Conservation (phyloP, 2,888 invertebrate species). For the Amphipyra berbera region DNA sequence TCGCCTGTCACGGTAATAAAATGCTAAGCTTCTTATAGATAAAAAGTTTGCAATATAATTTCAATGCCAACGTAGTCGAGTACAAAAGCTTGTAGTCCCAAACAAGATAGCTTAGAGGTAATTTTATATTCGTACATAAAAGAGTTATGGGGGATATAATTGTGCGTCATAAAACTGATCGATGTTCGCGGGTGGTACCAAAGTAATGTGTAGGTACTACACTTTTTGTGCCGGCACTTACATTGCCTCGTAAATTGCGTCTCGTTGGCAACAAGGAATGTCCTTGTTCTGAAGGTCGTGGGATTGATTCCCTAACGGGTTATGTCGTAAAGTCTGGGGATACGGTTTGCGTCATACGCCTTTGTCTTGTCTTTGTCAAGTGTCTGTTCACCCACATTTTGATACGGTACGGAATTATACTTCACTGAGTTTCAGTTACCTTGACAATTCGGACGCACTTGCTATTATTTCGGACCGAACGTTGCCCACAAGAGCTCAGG, state of each 20-base stretch:
- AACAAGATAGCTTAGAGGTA: conserved; percentile 39
- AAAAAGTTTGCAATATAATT: conserved; percentile 10
- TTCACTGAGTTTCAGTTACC: too few relatives aligned
- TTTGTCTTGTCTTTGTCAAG: conserved; percentile 20
- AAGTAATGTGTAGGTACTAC: conserved; percentile 16
- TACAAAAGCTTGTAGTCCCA: conserved; percentile 10
- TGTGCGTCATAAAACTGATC: conserved; percentile 53
- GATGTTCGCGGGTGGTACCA: conserved; percentile 30
- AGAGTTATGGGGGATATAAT: conserved; percentile 57
- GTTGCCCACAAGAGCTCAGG: neutral
- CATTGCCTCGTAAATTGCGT: conserved; percentile 36
- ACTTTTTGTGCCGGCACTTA: conserved; percentile 46
- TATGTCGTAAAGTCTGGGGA: conserved; percentile 43
- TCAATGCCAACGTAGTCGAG: conserved; percentile 11
- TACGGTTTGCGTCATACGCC: conserved; percentile 17
- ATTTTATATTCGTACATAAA: conserved; percentile 56
- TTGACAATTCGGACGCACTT: too few relatives aligned
- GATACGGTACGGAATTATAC: conserved; percentile 17
- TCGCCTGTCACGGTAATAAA: neutral
- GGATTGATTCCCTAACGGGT: conserved; percentile 26
- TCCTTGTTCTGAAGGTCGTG: conserved; percentile 18
- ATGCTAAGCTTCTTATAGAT: neutral
- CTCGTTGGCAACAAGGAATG: conserved; percentile 29
- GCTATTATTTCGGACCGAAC: neutral
- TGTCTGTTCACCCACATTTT: conserved; percentile 12